Conservation (phyloP, 2,888 invertebrate species). For the Flabesymbios commensalis region DNA sequence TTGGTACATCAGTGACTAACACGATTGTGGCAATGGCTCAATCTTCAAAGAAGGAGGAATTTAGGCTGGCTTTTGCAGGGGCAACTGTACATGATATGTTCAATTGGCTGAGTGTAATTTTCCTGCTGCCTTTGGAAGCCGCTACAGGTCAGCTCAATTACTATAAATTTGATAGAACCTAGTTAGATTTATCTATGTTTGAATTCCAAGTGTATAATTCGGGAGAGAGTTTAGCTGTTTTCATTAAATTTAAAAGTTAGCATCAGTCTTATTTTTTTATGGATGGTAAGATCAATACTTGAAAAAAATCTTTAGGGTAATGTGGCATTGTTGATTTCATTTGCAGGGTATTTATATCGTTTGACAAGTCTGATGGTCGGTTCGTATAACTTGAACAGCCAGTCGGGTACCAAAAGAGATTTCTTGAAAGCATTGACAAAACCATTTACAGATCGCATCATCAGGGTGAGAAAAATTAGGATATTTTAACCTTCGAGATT, state of each 20-base stretch:
- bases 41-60: constrained; percentile 57
- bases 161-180: no score
- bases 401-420: constrained; percentile 45
- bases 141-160: constrained; percentile 49
- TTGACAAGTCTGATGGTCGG: constrained; percentile 52
- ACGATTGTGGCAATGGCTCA: constrained; percentile 64
- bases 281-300: no score
- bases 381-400: neutral
- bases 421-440: constrained; percentile 62
- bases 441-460: constrained; percentile 61
- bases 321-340: constrained; percentile 7
- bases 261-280: neutral
- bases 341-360: constrained; percentile 37
- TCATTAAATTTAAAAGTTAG: neutral
- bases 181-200: no score
- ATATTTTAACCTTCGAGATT: no score
- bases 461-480: no score
- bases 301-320: no score
- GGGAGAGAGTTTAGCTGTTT: no score
- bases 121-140: constrained; percentile 64
- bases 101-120: constrained; percentile 65
- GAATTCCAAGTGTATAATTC: no score
- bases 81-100: constrained; percentile 68
- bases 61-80: constrained; percentile 65
- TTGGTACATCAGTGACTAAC: constrained; percentile 67